phyloP scores from a whole-genome alignment of 2,113 vertebrate genomes.

The Lepus americanus region DNA sequence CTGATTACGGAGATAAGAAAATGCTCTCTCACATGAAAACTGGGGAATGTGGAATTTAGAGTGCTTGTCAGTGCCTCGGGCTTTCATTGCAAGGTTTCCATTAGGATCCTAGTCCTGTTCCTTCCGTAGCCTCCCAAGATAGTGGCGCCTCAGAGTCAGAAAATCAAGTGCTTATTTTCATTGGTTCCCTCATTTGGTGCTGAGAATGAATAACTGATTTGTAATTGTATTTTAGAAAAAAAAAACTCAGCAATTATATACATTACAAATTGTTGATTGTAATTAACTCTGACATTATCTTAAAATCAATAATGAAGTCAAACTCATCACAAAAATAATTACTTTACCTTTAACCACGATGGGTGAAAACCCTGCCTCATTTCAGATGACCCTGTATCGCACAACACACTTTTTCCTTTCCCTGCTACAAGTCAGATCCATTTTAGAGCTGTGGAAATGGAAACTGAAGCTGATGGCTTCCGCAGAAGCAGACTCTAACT shows the following conservation, averaged over 20 bases:
- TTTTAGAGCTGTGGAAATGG: background rate
- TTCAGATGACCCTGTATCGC: slow-evolving; percentile 58
- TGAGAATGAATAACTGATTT: slow-evolving; percentile 65
- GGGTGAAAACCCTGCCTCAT: slow-evolving; percentile 42
- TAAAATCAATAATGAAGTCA: slow-evolving; percentile 66
- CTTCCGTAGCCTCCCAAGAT: slow-evolving; percentile 52
- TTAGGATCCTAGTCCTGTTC: slow-evolving; percentile 23
- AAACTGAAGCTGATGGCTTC: background rate
- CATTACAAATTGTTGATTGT: slow-evolving; percentile 67
- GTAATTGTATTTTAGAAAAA: slow-evolving; percentile 31
- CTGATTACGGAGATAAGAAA: slow-evolving; percentile 44
- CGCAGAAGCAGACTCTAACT: background rate
- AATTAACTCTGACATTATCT: slow-evolving; percentile 67
- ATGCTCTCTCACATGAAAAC: slow-evolving; percentile 51
- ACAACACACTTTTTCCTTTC: slow-evolving; percentile 45
- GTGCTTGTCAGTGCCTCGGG: slow-evolving; percentile 61
- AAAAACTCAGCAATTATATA: slow-evolving; percentile 35
- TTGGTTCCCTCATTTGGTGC: background rate
- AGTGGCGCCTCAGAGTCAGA: background rate
- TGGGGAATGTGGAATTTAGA: background rate
- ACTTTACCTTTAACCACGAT: slow-evolving; percentile 68
- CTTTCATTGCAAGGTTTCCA: background rate
- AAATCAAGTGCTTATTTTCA: background rate
- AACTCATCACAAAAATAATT: slow-evolving; percentile 22
- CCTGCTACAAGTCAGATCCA: slow-evolving; percentile 29